Conservation (phyloP, 2,888 invertebrate species). For the Eugnorisma glareosa region DNA sequence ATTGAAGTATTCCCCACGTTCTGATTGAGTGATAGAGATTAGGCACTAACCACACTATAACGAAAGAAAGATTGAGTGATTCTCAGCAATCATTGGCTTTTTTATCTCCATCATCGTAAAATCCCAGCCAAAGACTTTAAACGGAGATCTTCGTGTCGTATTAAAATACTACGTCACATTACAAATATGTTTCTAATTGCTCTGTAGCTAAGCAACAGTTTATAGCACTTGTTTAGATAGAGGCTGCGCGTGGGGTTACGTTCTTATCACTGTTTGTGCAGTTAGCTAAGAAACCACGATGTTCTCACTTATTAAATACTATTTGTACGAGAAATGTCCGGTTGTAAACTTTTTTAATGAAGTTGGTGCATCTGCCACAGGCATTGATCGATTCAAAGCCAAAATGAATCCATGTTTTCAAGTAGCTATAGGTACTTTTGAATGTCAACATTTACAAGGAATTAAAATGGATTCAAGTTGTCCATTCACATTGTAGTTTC, state of each 20-base stretch:
- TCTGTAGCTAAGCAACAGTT: constrained; percentile 12
- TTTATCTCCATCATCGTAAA: constrained; percentile 18
- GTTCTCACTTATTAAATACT: background rate
- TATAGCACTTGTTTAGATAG: constrained; percentile 6
- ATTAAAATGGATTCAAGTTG: background rate
- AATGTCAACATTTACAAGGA: background rate
- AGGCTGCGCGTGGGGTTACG: constrained; percentile 1
- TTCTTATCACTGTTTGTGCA: constrained; percentile 14
- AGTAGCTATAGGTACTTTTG: background rate
- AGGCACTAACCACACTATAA: too few species aligned
- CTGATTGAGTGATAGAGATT: constrained; percentile 5
- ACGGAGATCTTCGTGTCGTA: background rate
- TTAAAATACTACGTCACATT: constrained; percentile 27
- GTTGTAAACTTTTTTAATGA: background rate
- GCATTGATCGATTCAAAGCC: background rate
- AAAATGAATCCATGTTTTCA: background rate
- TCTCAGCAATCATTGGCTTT: background rate
- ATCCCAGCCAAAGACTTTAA: background rate
- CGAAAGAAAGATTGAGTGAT: constrained; percentile 5
- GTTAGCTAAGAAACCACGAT: background rate
- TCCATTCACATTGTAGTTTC: background rate
- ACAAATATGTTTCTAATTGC: constrained; percentile 19
- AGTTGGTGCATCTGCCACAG: background rate
- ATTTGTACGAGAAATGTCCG: background rate
- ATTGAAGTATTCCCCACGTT: constrained; percentile 5